phyloP scores from a whole-genome alignment of 2,888 invertebrate genomes.

The Rhagonycha fulva region DNA sequence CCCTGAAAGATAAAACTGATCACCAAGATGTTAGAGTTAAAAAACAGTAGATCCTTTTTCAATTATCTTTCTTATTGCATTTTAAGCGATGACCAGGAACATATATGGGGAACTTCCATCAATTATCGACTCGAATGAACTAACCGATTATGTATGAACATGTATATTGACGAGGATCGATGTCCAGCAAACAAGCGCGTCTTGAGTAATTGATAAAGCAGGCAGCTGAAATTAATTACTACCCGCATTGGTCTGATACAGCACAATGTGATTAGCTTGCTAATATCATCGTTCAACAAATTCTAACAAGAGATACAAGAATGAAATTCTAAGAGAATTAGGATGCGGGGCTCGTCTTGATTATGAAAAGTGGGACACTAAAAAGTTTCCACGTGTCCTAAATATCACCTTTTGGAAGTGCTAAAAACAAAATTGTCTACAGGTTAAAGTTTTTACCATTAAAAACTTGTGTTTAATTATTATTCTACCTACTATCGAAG shows the following conservation, averaged over 20 bases:
- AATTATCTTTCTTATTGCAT: background rate
- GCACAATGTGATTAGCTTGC: background rate
- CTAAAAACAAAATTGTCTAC: too few relatives aligned
- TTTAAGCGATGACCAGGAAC: background rate
- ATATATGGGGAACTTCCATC: background rate
- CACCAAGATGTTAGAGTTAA: too few relatives aligned
- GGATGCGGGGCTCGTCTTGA: too few relatives aligned
- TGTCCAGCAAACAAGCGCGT: background rate
- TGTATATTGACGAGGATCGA: background rate
- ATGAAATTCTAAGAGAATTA: background rate
- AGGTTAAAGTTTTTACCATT: background rate
- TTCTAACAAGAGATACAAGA: background rate
- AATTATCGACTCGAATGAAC: background rate
- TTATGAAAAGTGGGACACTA: too few relatives aligned
- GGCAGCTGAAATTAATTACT: background rate
- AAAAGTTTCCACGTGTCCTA: too few relatives aligned
- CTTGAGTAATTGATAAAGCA: background rate
- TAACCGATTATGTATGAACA: background rate
- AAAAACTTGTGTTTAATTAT: background rate
- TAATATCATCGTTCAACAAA: background rate
- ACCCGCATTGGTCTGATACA: background rate
- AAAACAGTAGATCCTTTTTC: background rate
- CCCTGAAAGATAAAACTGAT: too few relatives aligned
- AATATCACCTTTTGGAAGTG: too few relatives aligned
- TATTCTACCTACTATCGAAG: background rate